A percentile compares a stretch with the other conserved stretches of the same genome.
phyloP scores from a whole-genome alignment of 2,113 vertebrate genomes.

The Pyxicephalus adspersus region DNA sequence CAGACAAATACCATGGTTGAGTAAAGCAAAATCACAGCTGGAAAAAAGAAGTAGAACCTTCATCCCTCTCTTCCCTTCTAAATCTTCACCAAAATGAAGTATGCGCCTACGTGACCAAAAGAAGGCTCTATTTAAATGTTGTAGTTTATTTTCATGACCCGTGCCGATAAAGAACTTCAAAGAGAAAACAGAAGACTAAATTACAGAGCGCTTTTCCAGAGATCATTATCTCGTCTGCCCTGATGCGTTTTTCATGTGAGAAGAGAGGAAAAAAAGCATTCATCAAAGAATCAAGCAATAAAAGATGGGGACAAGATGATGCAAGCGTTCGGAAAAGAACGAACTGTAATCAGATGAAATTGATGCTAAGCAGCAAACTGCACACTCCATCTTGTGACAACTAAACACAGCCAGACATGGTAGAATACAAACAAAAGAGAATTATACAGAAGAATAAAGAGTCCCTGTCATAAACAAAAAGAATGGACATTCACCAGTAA shows the following conservation, averaged over 20 bases:
- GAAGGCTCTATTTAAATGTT: neutral
- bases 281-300: slow-evolving; percentile 1
- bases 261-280: neutral
- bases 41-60: neutral
- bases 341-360: neutral
- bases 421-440: too few relatives aligned
- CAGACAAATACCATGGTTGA: too few relatives aligned
- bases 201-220: slow-evolving; percentile 8
- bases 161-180: slow-evolving; percentile 26
- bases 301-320: slow-evolving; percentile 7
- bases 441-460: too few relatives aligned
- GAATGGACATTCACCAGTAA: too few relatives aligned
- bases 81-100: slow-evolving; percentile 3
- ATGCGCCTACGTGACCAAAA: slow-evolving; percentile 24
- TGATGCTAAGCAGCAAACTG: neutral
- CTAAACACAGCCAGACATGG: neutral
- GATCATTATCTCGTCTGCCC: slow-evolving; percentile 19
- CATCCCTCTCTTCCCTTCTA: neutral
- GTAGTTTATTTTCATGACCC: neutral
- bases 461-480: too few relatives aligned
- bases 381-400: neutral
- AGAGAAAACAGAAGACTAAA: slow-evolving; percentile 20
- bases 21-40: neutral
- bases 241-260: slow-evolving; percentile 22
- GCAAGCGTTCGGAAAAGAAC: neutral